These are phyloP conservation scores for Phaethon lepturus DNA, from an alignment of 2,113 vertebrate species.

Conservation along the genomic window DNA sequence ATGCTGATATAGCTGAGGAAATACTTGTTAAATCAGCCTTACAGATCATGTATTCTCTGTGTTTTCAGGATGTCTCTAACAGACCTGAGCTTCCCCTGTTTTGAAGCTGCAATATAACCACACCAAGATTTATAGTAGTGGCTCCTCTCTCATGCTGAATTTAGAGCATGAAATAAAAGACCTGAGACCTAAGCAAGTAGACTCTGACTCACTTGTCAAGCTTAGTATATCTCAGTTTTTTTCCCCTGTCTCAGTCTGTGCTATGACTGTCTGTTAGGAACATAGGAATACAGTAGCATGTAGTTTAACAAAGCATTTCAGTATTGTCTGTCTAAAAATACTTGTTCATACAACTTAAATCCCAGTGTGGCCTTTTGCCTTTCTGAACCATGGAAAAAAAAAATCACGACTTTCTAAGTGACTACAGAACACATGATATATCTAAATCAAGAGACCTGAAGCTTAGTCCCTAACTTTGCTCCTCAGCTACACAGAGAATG, in stretches of 20 bases:
- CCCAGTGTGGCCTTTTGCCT: background rate
- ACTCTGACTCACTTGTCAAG: conserved; percentile 7
- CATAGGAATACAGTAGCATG: background rate
- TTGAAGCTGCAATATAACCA: background rate
- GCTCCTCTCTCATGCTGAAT: background rate
- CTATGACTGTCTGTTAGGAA: background rate
- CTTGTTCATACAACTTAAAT: background rate
- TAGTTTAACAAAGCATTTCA: background rate
- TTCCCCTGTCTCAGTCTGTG: background rate
- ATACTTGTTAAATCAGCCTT: background rate
- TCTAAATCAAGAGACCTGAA: background rate
- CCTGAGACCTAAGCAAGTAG: background rate
- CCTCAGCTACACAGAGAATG: background rate
- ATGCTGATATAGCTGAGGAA: background rate
- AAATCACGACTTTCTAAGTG: background rate
- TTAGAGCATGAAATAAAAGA: background rate
- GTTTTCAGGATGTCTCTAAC: background rate
- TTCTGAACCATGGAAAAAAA: background rate
- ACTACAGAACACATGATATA: background rate
- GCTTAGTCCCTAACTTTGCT: background rate
- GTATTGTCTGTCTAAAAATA: background rate
- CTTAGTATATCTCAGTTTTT: background rate
- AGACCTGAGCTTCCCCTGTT: background rate
- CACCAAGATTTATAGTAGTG: background rate
- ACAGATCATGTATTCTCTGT: background rate